phyloP scores from a whole-genome alignment of 2,888 invertebrate species.

The Pristionchus fissidentatus region DNA sequence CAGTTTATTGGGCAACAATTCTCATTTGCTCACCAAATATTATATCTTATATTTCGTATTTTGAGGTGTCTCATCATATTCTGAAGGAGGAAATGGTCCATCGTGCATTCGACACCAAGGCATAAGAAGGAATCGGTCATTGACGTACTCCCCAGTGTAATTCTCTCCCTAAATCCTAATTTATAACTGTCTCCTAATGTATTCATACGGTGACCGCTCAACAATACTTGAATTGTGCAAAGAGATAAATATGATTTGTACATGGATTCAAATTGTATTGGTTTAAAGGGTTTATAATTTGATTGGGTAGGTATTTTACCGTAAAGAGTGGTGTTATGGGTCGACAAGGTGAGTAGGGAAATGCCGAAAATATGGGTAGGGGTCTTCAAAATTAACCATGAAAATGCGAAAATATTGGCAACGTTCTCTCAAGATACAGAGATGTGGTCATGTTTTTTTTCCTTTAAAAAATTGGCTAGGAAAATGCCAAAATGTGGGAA shows the following conservation, averaged over 20 bases:
- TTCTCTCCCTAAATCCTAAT: conserved; percentile 4
- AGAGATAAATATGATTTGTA: conserved; percentile 32
- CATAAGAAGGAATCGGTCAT: conserved; percentile 6
- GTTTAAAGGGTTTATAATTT: neutral
- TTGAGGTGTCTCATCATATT: conserved; percentile 73
- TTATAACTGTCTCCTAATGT: conserved; percentile 43
- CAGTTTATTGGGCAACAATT: neutral
- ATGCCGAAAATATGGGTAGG: no score
- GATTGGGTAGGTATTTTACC: neutral
- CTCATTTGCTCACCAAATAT: neutral
- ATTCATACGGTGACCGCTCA: conserved; percentile 39
- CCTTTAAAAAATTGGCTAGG: no score
- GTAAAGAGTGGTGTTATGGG: no score
- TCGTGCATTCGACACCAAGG: conserved; percentile 48
- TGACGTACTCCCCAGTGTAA: neutral
- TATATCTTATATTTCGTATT: neutral
- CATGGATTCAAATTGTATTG: neutral
- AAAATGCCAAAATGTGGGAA: no score
- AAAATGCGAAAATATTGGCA: neutral
- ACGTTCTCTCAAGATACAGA: no score
- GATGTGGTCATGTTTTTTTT: no score
- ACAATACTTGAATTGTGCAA: conserved; percentile 35
- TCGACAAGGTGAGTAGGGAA: no score
- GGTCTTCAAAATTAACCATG: no score
- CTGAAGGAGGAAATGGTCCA: conserved; percentile 76